Percentiles rank a stretch among this genome's conserved stretches.
These are phyloP conservation scores for Apamea sordens DNA, from an alignment of 2,888 invertebrate genomes.

Conservation along the genomic window DNA sequence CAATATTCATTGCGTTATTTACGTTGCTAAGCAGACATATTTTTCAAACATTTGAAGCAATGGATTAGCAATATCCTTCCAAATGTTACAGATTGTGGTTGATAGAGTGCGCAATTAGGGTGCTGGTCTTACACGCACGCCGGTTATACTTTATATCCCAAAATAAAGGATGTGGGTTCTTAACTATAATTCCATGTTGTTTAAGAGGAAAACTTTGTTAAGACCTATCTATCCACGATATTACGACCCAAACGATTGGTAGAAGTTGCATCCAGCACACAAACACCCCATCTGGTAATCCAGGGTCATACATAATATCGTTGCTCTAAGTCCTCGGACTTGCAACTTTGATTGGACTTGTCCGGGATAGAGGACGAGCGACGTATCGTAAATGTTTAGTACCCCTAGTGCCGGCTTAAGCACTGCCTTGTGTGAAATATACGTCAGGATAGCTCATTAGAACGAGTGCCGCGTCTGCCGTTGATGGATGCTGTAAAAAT, in stretches of 20 bases:
- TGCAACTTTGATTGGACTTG: slow-evolving; percentile 80
- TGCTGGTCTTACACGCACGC: neutral
- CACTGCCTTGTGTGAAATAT: slow-evolving; percentile 60
- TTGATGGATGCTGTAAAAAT: slow-evolving; percentile 22
- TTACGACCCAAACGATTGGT: slow-evolving; percentile 20
- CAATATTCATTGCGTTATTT: no score
- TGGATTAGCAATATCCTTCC: no score
- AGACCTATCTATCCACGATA: neutral
- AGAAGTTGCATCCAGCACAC: slow-evolving; percentile 52
- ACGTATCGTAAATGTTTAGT: slow-evolving; percentile 76
- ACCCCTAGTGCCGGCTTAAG: slow-evolving; percentile 68
- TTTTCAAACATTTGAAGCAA: no score
- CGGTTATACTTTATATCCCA: neutral
- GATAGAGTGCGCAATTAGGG: no score
- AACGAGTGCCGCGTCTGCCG: slow-evolving; percentile 11
- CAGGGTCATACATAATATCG: slow-evolving; percentile 64
- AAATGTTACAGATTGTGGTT: no score
- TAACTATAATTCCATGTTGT: neutral
- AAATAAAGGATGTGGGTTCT: neutral
- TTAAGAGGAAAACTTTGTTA: slow-evolving; percentile 27
- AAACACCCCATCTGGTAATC: slow-evolving; percentile 57
- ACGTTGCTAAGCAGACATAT: no score
- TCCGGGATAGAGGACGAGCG: slow-evolving; percentile 58
- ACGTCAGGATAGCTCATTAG: slow-evolving; percentile 42
- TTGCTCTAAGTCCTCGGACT: slow-evolving; percentile 75